These are phyloP conservation scores for Formica selysi DNA, from an alignment of 1,140 invertebrate genomes.

Conservation along the genomic window DNA sequence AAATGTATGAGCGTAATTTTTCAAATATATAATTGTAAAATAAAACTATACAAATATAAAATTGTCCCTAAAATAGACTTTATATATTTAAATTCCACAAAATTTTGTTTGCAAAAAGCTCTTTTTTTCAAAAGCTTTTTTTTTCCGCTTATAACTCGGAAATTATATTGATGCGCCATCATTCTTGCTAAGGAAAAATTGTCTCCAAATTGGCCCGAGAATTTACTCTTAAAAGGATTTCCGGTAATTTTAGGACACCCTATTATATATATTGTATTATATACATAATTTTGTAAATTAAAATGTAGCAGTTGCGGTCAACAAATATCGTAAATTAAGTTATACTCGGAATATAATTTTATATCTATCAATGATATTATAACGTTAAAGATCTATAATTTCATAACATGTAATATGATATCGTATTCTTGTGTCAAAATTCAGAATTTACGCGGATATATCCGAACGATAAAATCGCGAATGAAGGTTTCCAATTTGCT, in stretches of 20 bases:
- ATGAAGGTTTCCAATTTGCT: slow-evolving; percentile 16
- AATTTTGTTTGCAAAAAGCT: no score
- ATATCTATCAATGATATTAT: not conserved
- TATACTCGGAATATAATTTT: not conserved
- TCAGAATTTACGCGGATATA: not conserved
- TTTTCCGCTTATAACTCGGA: no score
- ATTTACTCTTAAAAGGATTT: no score
- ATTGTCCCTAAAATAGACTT: not conserved
- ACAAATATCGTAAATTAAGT: not conserved
- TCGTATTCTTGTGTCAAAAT: not conserved
- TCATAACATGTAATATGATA: not conserved
- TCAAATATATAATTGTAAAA: not conserved
- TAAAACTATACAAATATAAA: not conserved
- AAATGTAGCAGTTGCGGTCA: not conserved
- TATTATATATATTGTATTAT: no score
- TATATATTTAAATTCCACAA: no score
- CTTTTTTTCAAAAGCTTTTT: no score
- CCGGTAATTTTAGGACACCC: not conserved
- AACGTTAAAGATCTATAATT: not conserved
- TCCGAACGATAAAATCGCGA: not conserved
- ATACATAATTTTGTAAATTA: not conserved
- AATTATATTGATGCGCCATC: no score
- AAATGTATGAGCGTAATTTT: not conserved
- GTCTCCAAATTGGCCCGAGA: no score
- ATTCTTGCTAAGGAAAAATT: no score